These are phyloP conservation scores for Neocloeon triangulifer DNA, from an alignment of 1,140 invertebrate species.

Conservation along the genomic window DNA sequence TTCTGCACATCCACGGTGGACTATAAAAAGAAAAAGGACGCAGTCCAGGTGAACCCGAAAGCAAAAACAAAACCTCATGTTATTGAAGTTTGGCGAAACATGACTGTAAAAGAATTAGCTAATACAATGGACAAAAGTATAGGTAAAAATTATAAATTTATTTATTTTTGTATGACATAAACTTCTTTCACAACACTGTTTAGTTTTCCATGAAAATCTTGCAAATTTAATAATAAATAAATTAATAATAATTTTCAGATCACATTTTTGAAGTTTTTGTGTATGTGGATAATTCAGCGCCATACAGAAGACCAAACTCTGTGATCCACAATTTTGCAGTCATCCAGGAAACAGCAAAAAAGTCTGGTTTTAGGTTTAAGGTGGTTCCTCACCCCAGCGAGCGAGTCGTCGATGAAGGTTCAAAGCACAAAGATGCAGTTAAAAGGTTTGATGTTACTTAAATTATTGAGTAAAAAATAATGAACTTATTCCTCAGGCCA, in stretches of 20 bases:
- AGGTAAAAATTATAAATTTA: constrained; percentile 14
- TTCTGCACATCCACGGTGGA: no score
- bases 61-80: constrained; percentile 18
- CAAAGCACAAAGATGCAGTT: constrained; percentile 11
- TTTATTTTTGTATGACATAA: constrained; percentile 6
- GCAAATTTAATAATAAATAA: neutral
- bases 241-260: constrained; percentile 25
- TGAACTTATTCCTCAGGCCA: constrained; percentile 17
- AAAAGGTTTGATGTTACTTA: no score
- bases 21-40: no score
- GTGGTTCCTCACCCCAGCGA: constrained; percentile 23
- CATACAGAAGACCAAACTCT: constrained; percentile 21
- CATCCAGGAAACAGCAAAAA: constrained; percentile 36
- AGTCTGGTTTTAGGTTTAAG: constrained; percentile 31
- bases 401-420: constrained; percentile 16
- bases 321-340: constrained; percentile 27
- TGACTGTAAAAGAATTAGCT: constrained; percentile 51
- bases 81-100: constrained; percentile 49
- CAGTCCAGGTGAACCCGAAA: constrained; percentile 26
- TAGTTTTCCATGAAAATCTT: constrained; percentile 3
- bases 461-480: neutral
- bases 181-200: constrained; percentile 2
- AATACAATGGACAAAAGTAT: constrained; percentile 27
- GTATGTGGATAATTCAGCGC: constrained; percentile 31
- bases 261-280: constrained; percentile 41